Base-by-base conservation (phyloP, 2,888 invertebrate genomes). In the Biston betularia region DNA sequence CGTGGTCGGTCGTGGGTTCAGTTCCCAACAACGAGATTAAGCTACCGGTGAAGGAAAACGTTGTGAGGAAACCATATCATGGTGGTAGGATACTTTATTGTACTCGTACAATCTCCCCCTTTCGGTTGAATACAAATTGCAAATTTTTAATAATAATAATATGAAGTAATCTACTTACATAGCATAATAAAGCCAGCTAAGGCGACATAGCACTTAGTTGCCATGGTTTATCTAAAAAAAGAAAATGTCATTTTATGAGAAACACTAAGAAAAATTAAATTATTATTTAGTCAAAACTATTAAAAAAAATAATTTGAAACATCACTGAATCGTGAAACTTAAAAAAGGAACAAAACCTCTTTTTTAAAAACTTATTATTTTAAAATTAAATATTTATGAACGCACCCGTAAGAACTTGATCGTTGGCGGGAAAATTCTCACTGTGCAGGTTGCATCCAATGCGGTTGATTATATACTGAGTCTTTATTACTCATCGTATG, bases 161-260 rank as follows among this genome's bases (percentile, higher is more conserved):
- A n/a, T n/a, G n/a, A n/a, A 6, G 24, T 24, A 24, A 24, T 24
- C 24, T 65, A 81, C 83, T 81, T 70, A 83, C 83, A 73, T 54
- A 79, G 35, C n/a, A 71, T 66, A 6, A 81, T 52, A 73, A 77
- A 81, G 11, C 73, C 76, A n/a, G 76, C 75, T 33, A 83, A 14
- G 5, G 73, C 55, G 3, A 76, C 52, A 49, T 68, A 38, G 14
- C 6, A 73, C 35, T 72, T 75, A 9, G 63, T 64, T 8, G 60
- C 70, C 83, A 83, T 82, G 42, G 53, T 57, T 58, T 50, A 58
- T 68, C 75, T 74, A 62, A 50, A 77, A 73, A 40, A 34, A 59
- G 35, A 24, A 14, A 46, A 46, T 15, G n/a, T n/a, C n/a, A 48
- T 48, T 15, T 15, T 7, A 9, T 15, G 15, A 48, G 9, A 48